Conservation (phyloP, 2,113 vertebrate genomes). For the Ptychochromis oligacanthus region DNA sequence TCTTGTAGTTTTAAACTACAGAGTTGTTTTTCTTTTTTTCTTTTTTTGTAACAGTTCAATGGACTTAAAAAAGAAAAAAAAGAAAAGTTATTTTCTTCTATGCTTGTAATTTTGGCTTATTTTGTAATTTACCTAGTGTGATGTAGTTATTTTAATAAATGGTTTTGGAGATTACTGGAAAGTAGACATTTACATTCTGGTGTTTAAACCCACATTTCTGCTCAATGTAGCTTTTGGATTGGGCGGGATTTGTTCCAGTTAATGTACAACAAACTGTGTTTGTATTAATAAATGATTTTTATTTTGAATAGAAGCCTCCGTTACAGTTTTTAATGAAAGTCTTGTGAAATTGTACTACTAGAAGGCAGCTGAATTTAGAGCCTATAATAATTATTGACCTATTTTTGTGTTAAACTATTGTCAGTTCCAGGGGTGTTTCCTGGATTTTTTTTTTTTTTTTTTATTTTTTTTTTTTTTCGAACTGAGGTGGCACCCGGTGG, state of each 20-base stretch:
- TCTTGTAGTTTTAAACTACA: constrained; percentile 54
- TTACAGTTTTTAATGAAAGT: neutral
- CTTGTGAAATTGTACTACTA: neutral
- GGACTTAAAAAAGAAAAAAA: neutral
- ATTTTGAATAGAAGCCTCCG: constrained; percentile 68
- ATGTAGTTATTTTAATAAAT: constrained; percentile 66
- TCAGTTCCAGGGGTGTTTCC: too few species aligned
- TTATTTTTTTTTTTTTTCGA: too few species aligned
- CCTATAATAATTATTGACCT: neutral
- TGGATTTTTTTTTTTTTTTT: too few species aligned
- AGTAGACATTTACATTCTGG: constrained; percentile 20
- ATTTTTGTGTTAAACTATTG: too few species aligned
- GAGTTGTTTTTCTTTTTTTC: constrained; percentile 11
- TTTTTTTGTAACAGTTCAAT: constrained; percentile 50
- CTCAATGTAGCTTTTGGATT: constrained; percentile 62
- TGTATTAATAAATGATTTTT: constrained; percentile 80
- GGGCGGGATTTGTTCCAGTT: constrained; percentile 62
- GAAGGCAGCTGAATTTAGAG: neutral
- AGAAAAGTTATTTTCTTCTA: neutral
- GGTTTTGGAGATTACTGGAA: constrained; percentile 54
- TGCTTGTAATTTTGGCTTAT: constrained; percentile 60
- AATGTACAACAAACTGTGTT: constrained; percentile 67
- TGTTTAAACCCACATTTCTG: constrained; percentile 46
- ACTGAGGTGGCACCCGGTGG: too few species aligned
- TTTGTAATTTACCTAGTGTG: constrained; percentile 59